Evolutionary conservation across 2,797 vertebrate species (phyloP), one percentile per base, ranked within the genome.

Genomic region (Cossypha niveicapilla): DNA sequence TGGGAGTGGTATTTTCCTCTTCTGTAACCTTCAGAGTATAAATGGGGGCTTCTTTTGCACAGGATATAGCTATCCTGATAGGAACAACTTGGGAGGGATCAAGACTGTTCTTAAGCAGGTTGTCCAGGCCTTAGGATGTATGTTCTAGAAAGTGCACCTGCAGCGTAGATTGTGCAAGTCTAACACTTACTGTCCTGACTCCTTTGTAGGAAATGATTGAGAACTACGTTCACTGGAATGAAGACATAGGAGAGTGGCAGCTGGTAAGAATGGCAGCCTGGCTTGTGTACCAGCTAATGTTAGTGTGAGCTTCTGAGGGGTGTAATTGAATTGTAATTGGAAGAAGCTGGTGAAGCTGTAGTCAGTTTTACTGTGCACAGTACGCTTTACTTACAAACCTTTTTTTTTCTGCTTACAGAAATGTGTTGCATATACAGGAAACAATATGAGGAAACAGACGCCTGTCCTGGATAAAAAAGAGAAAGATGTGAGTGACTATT

Each of bases 141-240:
- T 25, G 2, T 63, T 73, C 10, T 44, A 32, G 27, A 24, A 47
- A 30, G 35, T 14, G 14, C 9, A 34, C 4, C 19, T 58, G 35
- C 32, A 61, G 37, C 4, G 13, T 14, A 11, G n/a, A 6, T 24
- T 27, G 65, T 71, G 45, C n/a, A 65, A 18, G 44, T 44, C 58
- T 72, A 0, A 37, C 30, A 21, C 4, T 42, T 27, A 3, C 44
- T 91, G 48, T 30, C 65, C 42, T 96, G 47, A 34, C 83, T 95
- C 50, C 53, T 97, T 63, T 85, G 53, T 94, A 99, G 99, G 99
- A 99, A 96, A 99, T 99, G 99, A 99, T 99, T 85, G 99, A 99
- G 96, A 99, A 99, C 94, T 99, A 99, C 1, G 99, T 99, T 58
- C 99, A 99, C 94, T 99, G 99, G 99, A 99, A 99, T n/a, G 99